Base-by-base conservation (phyloP, 1,140 invertebrate genomes). In the Macrocentrus cingulum region DNA sequence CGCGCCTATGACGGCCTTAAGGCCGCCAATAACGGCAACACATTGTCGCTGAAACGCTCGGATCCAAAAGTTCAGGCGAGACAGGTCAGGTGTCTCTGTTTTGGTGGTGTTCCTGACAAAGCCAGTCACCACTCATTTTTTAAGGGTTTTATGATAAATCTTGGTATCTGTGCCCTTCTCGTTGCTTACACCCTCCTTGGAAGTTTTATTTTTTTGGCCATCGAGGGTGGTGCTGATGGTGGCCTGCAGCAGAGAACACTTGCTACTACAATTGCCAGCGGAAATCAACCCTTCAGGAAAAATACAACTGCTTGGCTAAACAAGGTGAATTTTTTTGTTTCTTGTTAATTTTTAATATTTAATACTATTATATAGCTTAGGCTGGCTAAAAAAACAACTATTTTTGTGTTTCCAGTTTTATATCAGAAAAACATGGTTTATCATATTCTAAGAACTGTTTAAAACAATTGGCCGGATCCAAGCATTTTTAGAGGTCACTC, bases 191-290 rank as follows among this genome's bases (percentile, higher is more conserved):
- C 93, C 0, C 81, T 97, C 8, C 80, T 96, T 45, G 92, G 92
- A 13, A 95, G 94, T 29, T 91, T 97, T 70, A 91, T 97, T 65
- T 98, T 98, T 72, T 82, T 95, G 34, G 89, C 91, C 15, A 90
- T 96, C 29, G 94, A 97, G 81, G 90, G 89, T 34, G 87, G 82
- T 68, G 84, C 83, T 71, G 88, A 82, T 25, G 74, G 68, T 25
- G 64, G 62, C 1, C 81, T 83, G 62, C 88, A 85, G 63, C 84
- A 87, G 66, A 84, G 84, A 63, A 86, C 85, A 7, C 67, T 88
- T 36, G 84, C 85, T 1, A 84, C 85, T 7, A 86, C 84, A 9
- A 77, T 81, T 77, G 81, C 70, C 66, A 81, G 63, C 65, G 76
- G 45, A 69, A 80, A 71, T 72, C 81, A 67, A 72, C 70, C 64